Base-by-base conservation (phyloP, 2,888 invertebrate genomes). In the Acanthacorydalis orientalis region DNA sequence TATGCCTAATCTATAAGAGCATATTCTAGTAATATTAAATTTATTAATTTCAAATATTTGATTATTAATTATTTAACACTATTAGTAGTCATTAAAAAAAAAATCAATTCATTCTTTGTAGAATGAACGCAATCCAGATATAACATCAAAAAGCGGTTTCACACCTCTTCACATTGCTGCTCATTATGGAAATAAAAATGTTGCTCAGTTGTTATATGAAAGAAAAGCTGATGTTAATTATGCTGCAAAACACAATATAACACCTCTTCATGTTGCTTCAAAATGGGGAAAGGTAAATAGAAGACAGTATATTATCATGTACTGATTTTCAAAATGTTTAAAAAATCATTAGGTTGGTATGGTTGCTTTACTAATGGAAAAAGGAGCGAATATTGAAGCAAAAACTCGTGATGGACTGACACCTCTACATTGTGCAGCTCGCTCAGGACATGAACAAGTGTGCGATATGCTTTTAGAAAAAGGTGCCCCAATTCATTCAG, bases 111-210 rank as follows among this genome's bases (percentile, higher is more conserved):
- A 57, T 39, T 49, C 50, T 45, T 60, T 62, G 14, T 68, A 84
- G 75, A 93, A 91, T 67, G 93, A 95, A 63, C 90, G 91, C 68
- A 93, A 95, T 65, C 92, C 96, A 1, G 96, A 97, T 66, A 89
- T 92, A 3, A 90, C 92, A 49, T 93, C 93, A 2, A 96, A 95
- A 69, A 92, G 91, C 52, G 96, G 96, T 31, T 98, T 98, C 68
- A 98, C 98, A 0, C 96, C 98, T 0, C 75, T 98, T 32, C 98
- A 98, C 68, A 98, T 98, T 57, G 92, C 95, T 15, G 87, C 97
- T 4, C 97, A 98, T 72, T 98, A 98, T 67, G 96, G 97, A 47
- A 97, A 97, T 68, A 88, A 89, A 53, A 88, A 88, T 57, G 90
- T 96, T 51, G 96, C 91, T 3, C 80, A 79, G 51, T 74, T 97